Evolutionary conservation across 2,113 vertebrate species (phyloP), one percentile per base, ranked within the genome.

Genomic region (Grammomys dolichurus): DNA sequence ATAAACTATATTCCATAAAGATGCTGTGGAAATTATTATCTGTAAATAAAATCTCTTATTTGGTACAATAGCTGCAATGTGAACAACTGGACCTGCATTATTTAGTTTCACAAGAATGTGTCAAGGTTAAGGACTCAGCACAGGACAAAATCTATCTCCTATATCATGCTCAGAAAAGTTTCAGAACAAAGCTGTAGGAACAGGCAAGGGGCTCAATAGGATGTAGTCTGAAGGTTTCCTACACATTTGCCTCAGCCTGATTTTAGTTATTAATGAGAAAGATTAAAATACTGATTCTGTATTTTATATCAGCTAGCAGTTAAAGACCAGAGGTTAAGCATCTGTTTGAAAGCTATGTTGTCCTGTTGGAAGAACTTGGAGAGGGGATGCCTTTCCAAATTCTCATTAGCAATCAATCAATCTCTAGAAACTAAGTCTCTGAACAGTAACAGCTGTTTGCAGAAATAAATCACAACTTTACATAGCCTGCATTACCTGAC

Each of bases 401-500:
- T 88, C 70, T 88, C 77, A 89, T 67, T 89, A 94, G 67, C 73
- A 87, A 92, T 87, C 81, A 78, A 72, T 70, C 91, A 72, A 69
- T 95, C 88, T 93, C 89, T 28, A 90, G 87, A 96, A 96, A 91
- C 89, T 54, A 96, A 84, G 69, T 54, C 75, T 51, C 16, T 81
- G 94, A 94, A 77, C 2, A 31, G n/a, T 88, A 82, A 78, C 56
- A 95, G 54, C 72, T 87, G 80, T 87, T 95, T 94, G 88, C 75
- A 96, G 54, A 92, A 95, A 90, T 87, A 90, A 92, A 82, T 60
- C 77, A 11, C 13, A 58, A 58, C 87, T 51, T 14, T 28, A 67
- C 33, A 19, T 43, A 87, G 77, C 11, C 5, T 65, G 31, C 3
- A 94, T 97, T 97, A 99, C 99, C 99, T 99, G 98, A 99, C 99